Base-by-base conservation (phyloP, 2,113 vertebrate species). In the Barnardius zonarius region DNA sequence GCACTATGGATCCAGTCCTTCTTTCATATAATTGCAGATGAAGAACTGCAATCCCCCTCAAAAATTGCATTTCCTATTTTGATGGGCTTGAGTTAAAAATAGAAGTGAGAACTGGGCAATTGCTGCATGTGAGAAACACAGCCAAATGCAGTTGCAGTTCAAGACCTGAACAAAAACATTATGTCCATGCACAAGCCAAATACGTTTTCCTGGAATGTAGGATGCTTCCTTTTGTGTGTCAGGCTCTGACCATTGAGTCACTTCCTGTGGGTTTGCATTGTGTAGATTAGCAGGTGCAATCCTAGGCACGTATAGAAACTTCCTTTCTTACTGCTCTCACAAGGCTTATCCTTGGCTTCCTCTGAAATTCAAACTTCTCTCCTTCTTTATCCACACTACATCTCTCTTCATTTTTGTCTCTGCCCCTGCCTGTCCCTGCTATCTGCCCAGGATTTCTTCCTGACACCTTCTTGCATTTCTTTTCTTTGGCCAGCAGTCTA, bases 281-380 rank as follows among this genome's bases (percentile, higher is more conserved):
- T 96, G 86, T 92, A 88, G 93, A 91, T 85, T 83, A 97, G 93
- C 97, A 98, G 98, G 98, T 98, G 97, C 95, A 94, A 93, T 94
- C 89, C 31, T 86, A 92, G 94, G 95, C 97, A 97, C 64, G 31
- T 85, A 94, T 95, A 89, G 95, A 80, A 88, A 78, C 86, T 84
- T 97, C 96, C 95, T 95, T 89, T 97, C 83, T 94, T 84, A 49
- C 41, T 87, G 52, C 52, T 69, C 62, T 95, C 79, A 85, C 35
- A 90, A 85, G 61, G 13, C 72, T 63, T 90, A 78, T 91, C 92
- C 67, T 91, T 6, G 7, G 67, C 57, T 93, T 94, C 52, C 54
- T 79, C 62, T 64, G 37, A 73, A 41, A 37, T 63, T 93, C 63
- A 54, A 49, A 46, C 9, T 72, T 89, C 76, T 91, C 48, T 72